Evolutionary conservation across 1,140 invertebrate species (phyloP).

Genomic region (Drosophila equinoxialis): DNA sequence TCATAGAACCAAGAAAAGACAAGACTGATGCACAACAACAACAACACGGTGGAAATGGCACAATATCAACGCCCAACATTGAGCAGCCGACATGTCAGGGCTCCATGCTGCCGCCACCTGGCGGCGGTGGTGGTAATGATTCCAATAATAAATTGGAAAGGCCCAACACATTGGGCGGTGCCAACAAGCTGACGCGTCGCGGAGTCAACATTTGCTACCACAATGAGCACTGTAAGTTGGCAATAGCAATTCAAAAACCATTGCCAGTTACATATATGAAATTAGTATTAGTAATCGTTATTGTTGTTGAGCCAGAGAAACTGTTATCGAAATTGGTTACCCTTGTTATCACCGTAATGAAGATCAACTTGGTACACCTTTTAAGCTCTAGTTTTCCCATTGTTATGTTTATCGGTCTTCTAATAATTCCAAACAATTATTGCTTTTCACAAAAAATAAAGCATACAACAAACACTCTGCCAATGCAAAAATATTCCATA

Average conservation of each 20-base stretch:
- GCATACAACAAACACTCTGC: too few relatives aligned
- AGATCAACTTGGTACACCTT: too few relatives aligned
- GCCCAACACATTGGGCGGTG: slow-evolving; percentile 89
- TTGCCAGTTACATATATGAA: background rate
- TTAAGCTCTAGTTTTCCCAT: too few relatives aligned
- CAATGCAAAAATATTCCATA: too few relatives aligned
- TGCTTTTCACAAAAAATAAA: too few relatives aligned
- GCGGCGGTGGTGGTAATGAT: slow-evolving; percentile 69
- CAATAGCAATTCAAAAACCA: background rate
- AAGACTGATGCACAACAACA: slow-evolving; percentile 89
- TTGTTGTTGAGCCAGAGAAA: background rate
- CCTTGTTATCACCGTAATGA: too few relatives aligned
- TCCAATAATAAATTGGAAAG: slow-evolving; percentile 87
- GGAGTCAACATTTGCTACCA: slow-evolving; percentile 87
- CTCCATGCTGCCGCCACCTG: slow-evolving; percentile 82
- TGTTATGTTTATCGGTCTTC: too few relatives aligned
- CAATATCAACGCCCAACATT: slow-evolving; percentile 85
- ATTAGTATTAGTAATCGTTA: background rate
- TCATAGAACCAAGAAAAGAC: slow-evolving; percentile 93
- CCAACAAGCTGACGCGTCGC: slow-evolving; percentile 88
- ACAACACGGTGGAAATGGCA: slow-evolving; percentile 86
- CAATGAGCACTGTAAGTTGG: slow-evolving; percentile 87
- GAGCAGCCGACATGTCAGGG: slow-evolving; percentile 84
- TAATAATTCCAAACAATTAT: too few relatives aligned
- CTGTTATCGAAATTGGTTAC: background rate